Percentiles rank a stretch among this genome's conserved stretches.
Evolutionary conservation across 1,140 invertebrate species (phyloP).

Genomic region (Cephus cinctus): DNA sequence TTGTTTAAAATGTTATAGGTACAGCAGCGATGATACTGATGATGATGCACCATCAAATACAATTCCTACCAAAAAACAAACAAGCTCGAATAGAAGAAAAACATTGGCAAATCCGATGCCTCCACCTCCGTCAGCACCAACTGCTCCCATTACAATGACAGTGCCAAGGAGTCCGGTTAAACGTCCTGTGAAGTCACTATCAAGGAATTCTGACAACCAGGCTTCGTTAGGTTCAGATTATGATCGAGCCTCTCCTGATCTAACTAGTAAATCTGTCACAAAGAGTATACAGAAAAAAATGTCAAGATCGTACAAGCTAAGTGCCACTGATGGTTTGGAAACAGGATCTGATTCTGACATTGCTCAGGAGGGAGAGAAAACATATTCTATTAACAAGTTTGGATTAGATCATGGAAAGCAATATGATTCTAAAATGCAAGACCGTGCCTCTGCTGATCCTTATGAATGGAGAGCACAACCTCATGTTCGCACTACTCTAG

Average conservation of each 20-base stretch:
- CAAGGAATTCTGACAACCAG: constrained; percentile 29
- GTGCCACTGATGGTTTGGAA: constrained; percentile 59
- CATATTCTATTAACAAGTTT: constrained; percentile 6
- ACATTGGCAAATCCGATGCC: constrained; percentile 53
- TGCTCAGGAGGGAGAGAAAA: constrained; percentile 31
- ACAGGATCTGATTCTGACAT: constrained; percentile 59
- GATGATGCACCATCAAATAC: constrained; percentile 32
- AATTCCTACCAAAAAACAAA: constrained; percentile 43
- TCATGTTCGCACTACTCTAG: constrained; percentile 21
- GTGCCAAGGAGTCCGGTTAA: constrained; percentile 29
- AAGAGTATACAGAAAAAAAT: constrained; percentile 35
- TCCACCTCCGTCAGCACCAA: constrained; percentile 33
- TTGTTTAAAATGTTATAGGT: constrained; percentile 30
- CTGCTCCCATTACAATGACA: constrained; percentile 10
- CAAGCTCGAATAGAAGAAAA: constrained; percentile 31
- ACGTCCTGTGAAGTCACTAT: constrained; percentile 26
- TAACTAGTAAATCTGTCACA: constrained; percentile 12
- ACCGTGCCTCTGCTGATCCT: constrained; percentile 18
- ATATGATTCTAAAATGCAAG: constrained; percentile 16
- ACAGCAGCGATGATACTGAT: constrained; percentile 52
- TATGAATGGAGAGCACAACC: constrained; percentile 23
- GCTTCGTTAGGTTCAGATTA: constrained; percentile 26
- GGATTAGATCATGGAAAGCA: constrained; percentile 23
- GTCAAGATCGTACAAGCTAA: constrained; percentile 49
- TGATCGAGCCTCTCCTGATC: constrained; percentile 10